Evolutionary conservation across 2,797 vertebrate species (phyloP).

Genomic region (Carapus acus): DNA sequence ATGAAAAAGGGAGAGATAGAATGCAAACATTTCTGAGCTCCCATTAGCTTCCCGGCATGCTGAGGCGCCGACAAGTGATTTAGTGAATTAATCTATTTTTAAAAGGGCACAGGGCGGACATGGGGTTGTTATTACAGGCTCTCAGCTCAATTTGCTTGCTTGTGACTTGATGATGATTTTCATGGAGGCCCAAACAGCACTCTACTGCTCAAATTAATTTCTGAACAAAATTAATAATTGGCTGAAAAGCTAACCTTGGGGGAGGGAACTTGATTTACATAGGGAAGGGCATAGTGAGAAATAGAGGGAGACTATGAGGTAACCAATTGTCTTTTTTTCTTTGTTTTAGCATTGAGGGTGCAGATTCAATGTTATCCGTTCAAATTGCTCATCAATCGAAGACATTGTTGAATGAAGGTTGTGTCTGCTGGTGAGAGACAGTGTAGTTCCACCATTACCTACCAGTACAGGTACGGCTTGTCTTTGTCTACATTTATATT

Average conservation of each 20-base stretch:
- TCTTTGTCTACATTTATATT: conserved; percentile 99
- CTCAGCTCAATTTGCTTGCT: conserved; percentile 20
- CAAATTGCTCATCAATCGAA: background rate
- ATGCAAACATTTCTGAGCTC: conserved; percentile 36
- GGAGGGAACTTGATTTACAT: conserved; percentile 41
- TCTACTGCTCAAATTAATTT: conserved; percentile 46
- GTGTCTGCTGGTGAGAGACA: background rate
- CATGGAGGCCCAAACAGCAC: conserved; percentile 37
- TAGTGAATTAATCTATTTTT: conserved; percentile 58
- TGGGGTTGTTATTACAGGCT: conserved; percentile 48
- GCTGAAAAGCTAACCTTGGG: conserved; percentile 55
- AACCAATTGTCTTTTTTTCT: conserved; percentile 5
- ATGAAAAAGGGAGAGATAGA: conserved; percentile 27
- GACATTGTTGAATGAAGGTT: background rate
- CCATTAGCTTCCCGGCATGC: conserved; percentile 23
- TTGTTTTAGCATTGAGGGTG: conserved; percentile 8
- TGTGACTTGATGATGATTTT: conserved; percentile 30
- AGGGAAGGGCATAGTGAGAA: conserved; percentile 8
- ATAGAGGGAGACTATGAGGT: conserved; percentile 14
- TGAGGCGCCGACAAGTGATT: conserved; percentile 40
- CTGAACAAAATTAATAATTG: conserved; percentile 59
- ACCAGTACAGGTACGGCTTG: conserved; percentile 99
- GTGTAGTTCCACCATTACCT: conserved; percentile 51
- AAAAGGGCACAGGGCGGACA: conserved; percentile 44
- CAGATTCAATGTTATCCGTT: conserved; percentile 6